Base-by-base conservation (phyloP, 2,888 invertebrate species). In the Stenichneumon culpator region DNA sequence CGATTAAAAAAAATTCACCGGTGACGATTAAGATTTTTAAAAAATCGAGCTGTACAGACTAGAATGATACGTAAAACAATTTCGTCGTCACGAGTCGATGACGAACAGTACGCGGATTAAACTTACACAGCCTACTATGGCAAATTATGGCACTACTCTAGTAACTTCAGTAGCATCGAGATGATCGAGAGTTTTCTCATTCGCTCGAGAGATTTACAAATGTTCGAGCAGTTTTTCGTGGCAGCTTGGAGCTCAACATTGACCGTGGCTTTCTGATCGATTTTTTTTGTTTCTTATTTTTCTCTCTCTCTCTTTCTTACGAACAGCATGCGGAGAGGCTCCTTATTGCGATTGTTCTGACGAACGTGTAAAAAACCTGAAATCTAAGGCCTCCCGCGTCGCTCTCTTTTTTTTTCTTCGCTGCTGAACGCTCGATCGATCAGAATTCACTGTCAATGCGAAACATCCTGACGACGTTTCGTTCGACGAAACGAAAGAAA, bases 81-180 rank as follows among this genome's bases (percentile, higher is more conserved):
- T 68, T n/a, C 14, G 72, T 67, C 68, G 19, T 19, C n/a, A 50
- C 47, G 68, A 44, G 57, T 44, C 25, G 63, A 75, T 54, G 52
- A 80, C 72, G 70, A 39, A 25, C n/a, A 14, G 39, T 75, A 57
- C 22, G 25, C 69, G 70, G 54, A 39, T 28, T 70, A 70, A 75
- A 19, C 77, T 86, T 70, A 83, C 25, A 14, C 16, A 72, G 79
- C 73, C 86, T 87, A 91, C 85, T 89, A 91, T 91, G 90, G 89
- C 90, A 90, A 91, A 90, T 89, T 90, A 92, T 93, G 92, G 92
- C 92, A 92, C 92, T 82, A 82, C 32, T 50, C 47, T 77, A 79
- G 65, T 54, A 82, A 72, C 67, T 70, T 67, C 67, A 9, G 70
- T n/a, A 5, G 57, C 57, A 77, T 75, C 63, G 79, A 82, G 80